A percentile compares a stretch with the other conserved stretches of the same genome.
phyloP scores from a whole-genome alignment of 2,113 vertebrate genomes.

The Daphoenositta chrysoptera region DNA sequence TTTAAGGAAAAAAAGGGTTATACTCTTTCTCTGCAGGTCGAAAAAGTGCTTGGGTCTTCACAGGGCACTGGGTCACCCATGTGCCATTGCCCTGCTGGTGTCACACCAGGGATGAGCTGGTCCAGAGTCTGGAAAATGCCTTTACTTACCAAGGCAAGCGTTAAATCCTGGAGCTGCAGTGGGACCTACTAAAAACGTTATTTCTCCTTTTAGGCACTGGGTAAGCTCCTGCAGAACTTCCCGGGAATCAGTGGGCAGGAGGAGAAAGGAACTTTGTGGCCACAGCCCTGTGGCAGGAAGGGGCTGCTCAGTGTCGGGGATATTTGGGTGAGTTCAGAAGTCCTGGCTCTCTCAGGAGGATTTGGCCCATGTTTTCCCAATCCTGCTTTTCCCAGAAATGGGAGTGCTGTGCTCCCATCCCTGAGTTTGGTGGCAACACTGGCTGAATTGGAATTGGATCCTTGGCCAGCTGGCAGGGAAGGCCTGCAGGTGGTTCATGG shows the following conservation, averaged over 20 bases:
- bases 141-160: not conserved
- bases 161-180: not conserved
- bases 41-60: not conserved
- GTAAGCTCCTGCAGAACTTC: not conserved
- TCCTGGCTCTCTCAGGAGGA: not conserved
- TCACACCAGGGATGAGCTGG: not conserved
- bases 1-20: not conserved
- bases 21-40: not conserved
- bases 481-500: not conserved
- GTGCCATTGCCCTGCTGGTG: not conserved
- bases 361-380: not conserved
- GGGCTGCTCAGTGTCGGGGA: rapidly evolving
- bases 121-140: not conserved
- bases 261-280: not conserved
- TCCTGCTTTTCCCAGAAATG: not conserved
- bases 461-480: not conserved
- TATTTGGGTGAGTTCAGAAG: not conserved
- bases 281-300: not conserved
- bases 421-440: not conserved
- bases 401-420: not conserved
- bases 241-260: not conserved
- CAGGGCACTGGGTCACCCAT: not conserved
- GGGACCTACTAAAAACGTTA: not conserved
- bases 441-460: not conserved
- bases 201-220: not conserved